phyloP scores from a whole-genome alignment of 2,888 invertebrate genomes.

The Slavum lentiscoides region DNA sequence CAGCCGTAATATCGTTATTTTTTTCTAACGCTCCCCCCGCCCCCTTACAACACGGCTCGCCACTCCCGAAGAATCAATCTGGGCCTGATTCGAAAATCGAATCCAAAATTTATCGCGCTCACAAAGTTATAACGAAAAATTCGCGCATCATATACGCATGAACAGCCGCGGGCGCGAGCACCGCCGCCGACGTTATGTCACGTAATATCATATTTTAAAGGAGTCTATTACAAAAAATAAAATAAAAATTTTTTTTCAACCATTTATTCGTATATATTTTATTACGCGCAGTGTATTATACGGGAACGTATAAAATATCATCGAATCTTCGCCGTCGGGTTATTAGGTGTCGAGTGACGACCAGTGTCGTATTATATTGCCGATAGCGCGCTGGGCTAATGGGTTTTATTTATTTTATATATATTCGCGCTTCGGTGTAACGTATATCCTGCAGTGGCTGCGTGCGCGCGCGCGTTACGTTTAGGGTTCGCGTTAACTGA shows the following conservation, averaged over 20 bases:
- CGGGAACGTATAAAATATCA: constrained; percentile 40
- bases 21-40: too few species aligned
- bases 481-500: constrained; percentile 50
- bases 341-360: constrained; percentile 50
- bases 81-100: too few species aligned
- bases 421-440: too few species aligned
- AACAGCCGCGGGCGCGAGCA: constrained; percentile 2
- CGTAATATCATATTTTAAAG: too few species aligned
- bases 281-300: not conserved
- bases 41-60: too few species aligned
- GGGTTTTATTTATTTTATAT: constrained; percentile 38
- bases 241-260: constrained; percentile 1
- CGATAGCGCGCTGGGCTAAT: constrained; percentile 42
- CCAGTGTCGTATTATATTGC: constrained; percentile 50
- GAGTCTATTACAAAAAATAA: not conserved
- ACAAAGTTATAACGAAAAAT: too few species aligned
- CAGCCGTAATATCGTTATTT: too few species aligned
- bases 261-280: not conserved
- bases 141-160: too few species aligned
- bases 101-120: too few species aligned
- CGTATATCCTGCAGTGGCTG: too few species aligned
- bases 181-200: not conserved
- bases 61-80: too few species aligned
- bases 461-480: constrained; percentile 33
- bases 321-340: constrained; percentile 46